These are phyloP conservation scores for Aspidiotus destructor DNA, from an alignment of 2,888 invertebrate genomes.

Conservation along the genomic window DNA sequence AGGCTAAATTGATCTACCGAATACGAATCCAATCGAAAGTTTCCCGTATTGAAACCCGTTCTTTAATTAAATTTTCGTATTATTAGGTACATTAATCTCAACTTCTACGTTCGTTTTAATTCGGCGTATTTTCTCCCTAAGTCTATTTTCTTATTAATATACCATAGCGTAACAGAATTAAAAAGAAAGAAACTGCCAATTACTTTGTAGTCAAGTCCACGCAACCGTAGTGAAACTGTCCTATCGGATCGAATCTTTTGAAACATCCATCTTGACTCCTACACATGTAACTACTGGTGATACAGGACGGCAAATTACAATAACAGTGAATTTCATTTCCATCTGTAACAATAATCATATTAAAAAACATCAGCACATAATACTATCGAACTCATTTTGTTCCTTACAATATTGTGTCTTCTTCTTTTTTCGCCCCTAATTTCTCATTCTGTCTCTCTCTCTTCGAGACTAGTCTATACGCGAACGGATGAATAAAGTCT, in stretches of 20 bases:
- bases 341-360: conserved; percentile 16
- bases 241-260: conserved; percentile 15
- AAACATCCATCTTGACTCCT: conserved; percentile 22
- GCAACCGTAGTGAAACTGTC: conserved; percentile 15
- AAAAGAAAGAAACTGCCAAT: conserved; percentile 1
- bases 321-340: conserved; percentile 20
- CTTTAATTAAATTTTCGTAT: no score
- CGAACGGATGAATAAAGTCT: neutral
- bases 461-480: neutral
- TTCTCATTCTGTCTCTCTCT: no score
- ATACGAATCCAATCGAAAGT: no score
- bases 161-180: neutral
- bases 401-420: no score
- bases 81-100: no score
- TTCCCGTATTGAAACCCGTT: no score
- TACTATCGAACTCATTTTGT: no score
- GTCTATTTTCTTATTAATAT: neutral
- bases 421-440: no score
- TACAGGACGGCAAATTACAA: conserved; percentile 25
- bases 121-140: no score
- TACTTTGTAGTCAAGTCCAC: conserved; percentile 11
- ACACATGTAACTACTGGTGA: conserved; percentile 21
- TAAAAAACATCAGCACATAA: neutral
- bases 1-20: no score
- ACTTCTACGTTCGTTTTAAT: no score